Evolutionary conservation across 2,113 vertebrate genomes (phyloP).

Genomic region (Mormyrus lacerda): DNA sequence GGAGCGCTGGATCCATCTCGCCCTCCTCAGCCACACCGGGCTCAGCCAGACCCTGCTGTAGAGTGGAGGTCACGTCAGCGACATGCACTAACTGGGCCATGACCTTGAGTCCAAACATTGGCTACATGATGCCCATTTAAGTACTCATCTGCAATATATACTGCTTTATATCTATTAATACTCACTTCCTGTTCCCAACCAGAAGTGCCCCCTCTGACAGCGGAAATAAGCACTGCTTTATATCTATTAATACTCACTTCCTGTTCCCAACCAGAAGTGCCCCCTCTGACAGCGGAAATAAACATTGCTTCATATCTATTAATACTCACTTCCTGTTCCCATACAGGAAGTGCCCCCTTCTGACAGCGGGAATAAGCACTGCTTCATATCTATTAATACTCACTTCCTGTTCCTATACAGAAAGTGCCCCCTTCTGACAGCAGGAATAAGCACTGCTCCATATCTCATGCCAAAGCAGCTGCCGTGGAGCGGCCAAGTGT

Average conservation of each 20-base stretch:
- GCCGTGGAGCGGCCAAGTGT: not conserved
- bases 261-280: not conserved
- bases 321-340: not conserved
- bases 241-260: not conserved
- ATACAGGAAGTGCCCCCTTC: not conserved
- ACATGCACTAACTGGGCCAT: no score
- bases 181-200: not conserved
- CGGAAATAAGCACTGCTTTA: not conserved
- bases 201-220: not conserved
- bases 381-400: not conserved
- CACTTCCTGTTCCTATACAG: not conserved
- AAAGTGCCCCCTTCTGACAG: not conserved
- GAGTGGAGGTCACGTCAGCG: not conserved
- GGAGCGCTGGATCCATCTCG: conserved; percentile 23
- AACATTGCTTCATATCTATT: not conserved
- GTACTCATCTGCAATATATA: not conserved
- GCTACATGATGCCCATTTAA: not conserved
- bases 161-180: not conserved
- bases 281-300: not conserved
- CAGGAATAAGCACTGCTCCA: not conserved
- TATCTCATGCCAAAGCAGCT: not conserved
- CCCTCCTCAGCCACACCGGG: conserved; percentile 26
- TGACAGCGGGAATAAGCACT: not conserved
- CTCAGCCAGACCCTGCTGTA: not conserved
- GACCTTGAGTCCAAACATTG: not conserved